phyloP scores from a whole-genome alignment of 2,888 invertebrate species.

The Epirrhoe tristata region DNA sequence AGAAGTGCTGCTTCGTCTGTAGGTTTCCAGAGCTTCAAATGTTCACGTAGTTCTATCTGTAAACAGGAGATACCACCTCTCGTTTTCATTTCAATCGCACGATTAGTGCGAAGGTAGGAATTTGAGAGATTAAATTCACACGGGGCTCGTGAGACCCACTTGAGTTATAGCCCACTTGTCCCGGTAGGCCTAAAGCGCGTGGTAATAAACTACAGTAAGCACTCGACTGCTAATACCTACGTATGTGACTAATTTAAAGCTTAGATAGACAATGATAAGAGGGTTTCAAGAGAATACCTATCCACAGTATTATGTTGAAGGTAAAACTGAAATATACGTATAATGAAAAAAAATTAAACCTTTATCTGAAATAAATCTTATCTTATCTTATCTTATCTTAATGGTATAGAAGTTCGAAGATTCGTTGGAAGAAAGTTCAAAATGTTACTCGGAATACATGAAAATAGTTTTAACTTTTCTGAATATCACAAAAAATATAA shows the following conservation, averaged over 20 bases:
- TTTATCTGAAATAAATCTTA: neutral
- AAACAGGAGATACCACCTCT: neutral
- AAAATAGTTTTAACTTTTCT: no score
- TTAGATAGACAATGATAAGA: constrained; percentile 18
- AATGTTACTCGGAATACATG: no score
- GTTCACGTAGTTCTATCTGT: neutral
- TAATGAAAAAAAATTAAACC: no score
- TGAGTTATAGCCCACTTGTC: constrained; percentile 44
- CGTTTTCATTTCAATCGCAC: constrained; percentile 32
- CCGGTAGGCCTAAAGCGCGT: constrained; percentile 39
- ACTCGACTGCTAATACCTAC: constrained; percentile 16
- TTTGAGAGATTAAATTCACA: constrained; percentile 47
- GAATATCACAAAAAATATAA: no score
- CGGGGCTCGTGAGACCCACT: constrained; percentile 36
- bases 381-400: no score
- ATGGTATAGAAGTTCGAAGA: no score
- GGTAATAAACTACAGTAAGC: constrained; percentile 35
- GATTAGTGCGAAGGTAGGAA: constrained; percentile 41
- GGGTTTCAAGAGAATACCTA: neutral
- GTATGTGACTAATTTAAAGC: constrained; percentile 32
- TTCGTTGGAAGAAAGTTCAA: no score
- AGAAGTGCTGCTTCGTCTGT: no score
- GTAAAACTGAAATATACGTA: no score
- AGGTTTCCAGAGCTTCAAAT: neutral
- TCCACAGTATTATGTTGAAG: neutral